Evolutionary conservation across 2,797 vertebrate species (phyloP).

Genomic region (Mormyrops attenuatus): DNA sequence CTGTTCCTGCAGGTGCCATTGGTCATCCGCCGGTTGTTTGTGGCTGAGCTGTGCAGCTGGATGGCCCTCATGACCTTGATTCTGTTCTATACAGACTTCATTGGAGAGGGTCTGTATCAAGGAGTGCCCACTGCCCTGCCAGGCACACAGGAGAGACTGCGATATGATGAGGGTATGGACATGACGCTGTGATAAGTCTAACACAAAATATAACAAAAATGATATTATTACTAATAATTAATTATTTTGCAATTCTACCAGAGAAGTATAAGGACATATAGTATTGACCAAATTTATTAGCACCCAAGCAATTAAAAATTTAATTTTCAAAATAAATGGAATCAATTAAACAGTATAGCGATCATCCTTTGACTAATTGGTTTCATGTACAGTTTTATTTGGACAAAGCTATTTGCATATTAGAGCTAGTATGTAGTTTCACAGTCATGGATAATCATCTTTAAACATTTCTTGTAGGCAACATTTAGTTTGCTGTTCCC

Average conservation of each 20-base stretch:
- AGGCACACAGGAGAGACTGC: constrained; percentile 62
- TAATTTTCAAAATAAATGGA: not conserved
- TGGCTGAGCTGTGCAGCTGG: constrained; percentile 79
- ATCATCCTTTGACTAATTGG: not conserved
- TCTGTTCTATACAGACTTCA: constrained; percentile 78
- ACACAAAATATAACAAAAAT: not conserved
- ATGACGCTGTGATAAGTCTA: not conserved
- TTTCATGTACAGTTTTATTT: not conserved
- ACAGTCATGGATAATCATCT: not conserved
- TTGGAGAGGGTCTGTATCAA: constrained; percentile 76
- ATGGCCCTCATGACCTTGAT: constrained; percentile 79
- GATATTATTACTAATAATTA: not conserved
- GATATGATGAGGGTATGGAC: constrained; percentile 71
- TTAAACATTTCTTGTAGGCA: not conserved
- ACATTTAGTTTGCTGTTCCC: not conserved
- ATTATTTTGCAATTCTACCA: not conserved
- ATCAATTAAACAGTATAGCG: not conserved
- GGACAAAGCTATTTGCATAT: not conserved
- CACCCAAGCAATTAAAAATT: not conserved
- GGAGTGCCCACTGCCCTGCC: constrained; percentile 68
- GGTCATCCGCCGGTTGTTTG: constrained; percentile 67
- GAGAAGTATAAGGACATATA: not conserved
- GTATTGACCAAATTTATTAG: not conserved
- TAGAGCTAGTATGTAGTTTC: not conserved
- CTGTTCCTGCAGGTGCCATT: constrained; percentile 64